phyloP scores from a whole-genome alignment of 1,140 invertebrate species.

The Portunus trituberculatus region DNA sequence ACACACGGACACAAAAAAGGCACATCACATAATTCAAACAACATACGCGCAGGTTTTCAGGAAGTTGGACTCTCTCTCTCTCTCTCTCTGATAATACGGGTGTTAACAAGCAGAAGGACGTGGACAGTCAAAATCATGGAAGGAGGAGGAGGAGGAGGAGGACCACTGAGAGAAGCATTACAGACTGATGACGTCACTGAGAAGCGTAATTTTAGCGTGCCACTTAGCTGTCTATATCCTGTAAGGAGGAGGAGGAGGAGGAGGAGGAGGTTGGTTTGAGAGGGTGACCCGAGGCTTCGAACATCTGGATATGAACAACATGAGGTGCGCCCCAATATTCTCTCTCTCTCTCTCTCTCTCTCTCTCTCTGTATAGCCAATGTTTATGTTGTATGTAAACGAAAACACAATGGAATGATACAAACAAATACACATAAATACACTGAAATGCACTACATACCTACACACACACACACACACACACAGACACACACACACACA shows the following conservation, averaged over 20 bases:
- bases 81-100: neutral
- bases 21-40: too few species aligned
- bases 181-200: neutral
- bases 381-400: too few species aligned
- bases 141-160: neutral
- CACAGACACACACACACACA: neutral
- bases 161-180: neutral
- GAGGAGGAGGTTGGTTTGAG: neutral
- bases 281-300: neutral
- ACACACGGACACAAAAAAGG: too few species aligned
- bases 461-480: too few species aligned
- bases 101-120: neutral
- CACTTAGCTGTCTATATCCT: constrained; percentile 13
- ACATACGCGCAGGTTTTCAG: too few species aligned
- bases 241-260: constrained; percentile 8
- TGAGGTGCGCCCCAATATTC: neutral
- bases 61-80: too few species aligned
- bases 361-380: too few species aligned
- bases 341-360: neutral
- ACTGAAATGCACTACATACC: too few species aligned
- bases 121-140: neutral
- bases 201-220: constrained; percentile 11
- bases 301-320: neutral
- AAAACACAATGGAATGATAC: too few species aligned
- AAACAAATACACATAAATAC: too few species aligned